Evolutionary conservation across 2,113 vertebrate species (phyloP), one percentile per base, ranked within the genome.

Genomic region (Neotoma lepida): DNA sequence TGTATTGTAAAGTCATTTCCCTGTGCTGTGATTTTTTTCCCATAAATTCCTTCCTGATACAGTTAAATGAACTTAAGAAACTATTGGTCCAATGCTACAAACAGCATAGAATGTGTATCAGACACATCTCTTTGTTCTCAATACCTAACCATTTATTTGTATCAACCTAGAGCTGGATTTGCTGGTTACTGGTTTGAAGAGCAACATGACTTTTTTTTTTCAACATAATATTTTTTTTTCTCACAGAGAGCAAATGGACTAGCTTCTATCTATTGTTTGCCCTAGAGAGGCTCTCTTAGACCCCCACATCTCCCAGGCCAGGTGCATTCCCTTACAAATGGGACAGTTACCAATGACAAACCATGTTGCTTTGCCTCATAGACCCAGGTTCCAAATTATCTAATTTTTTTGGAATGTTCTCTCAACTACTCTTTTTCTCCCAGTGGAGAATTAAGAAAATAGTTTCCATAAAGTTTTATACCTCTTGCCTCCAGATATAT

Each of bases 1-100:
- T 93, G 18, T n/a, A 86, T 93, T 51, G 18, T 74, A 92, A 92
- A 76, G 76, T 58, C 49, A 54, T 20, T 89, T 6, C 44, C 61
- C 4, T 39, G 61, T 13, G 7, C 17, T 24, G 7, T 35, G 24
- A 61, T 35, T 54, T 91, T 87, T 41, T n/a, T n/a, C n/a, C 28
- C 46, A n/a, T 70, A 89, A 88, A 41, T 56, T 24, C 9, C 18
- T 89, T 92, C 24, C 82, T 89, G 20, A 88, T 39, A 15, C 66
- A 17, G 33, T 78, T 94, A 82, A 87, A 71, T 39, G 51, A 51
- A 68, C 33, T 51, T 56, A 35, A 84, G n/a, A 24, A 94, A 10
- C 24, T 41, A 77, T 9, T 88, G 18, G 68, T 28, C 7, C 70
- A 88, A 76, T 28, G 39, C 44, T 49, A 46, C 30, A 87, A 13